phyloP scores from a whole-genome alignment of 2,888 invertebrate genomes.

The Bugulina stolonifera region DNA sequence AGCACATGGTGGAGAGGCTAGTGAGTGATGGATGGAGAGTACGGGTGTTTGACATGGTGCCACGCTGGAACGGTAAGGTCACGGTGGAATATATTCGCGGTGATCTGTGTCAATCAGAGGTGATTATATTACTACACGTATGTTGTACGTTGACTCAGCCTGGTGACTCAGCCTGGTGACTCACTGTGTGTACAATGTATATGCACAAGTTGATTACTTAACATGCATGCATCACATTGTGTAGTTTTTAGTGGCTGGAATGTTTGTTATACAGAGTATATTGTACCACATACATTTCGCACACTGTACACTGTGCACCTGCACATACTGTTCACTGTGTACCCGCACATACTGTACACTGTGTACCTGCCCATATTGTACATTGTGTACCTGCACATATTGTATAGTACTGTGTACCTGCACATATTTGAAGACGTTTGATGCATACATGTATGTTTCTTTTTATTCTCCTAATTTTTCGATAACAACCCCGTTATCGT shows the following conservation, averaged over 20 bases:
- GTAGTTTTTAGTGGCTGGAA: too few relatives aligned
- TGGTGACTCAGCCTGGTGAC: too few relatives aligned
- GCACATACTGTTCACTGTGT: neutral
- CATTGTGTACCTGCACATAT: neutral
- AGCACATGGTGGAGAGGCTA: constrained; percentile 39
- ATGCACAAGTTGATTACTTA: too few relatives aligned
- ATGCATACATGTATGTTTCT: too few relatives aligned
- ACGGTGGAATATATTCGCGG: constrained; percentile 36
- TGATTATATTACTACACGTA: constrained; percentile 30
- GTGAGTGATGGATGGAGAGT: constrained; percentile 36
- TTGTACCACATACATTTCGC: neutral
- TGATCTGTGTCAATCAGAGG: constrained; percentile 41
- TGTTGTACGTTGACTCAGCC: too few relatives aligned
- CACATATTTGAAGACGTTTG: too few relatives aligned
- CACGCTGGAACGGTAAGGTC: constrained; percentile 35
- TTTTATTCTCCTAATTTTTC: too few relatives aligned
- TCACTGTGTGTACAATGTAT: too few relatives aligned
- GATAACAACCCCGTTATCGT: too few relatives aligned
- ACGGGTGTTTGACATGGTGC: constrained; percentile 39
- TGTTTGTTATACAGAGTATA: neutral
- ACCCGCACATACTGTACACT: neutral
- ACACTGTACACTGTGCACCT: neutral
- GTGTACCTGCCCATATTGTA: neutral
- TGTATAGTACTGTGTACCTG: too few relatives aligned
- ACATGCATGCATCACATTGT: too few relatives aligned